A percentile compares a stretch with the other conserved stretches of the same genome.
Conservation (phyloP, 2,888 invertebrate species). For the Bellardia pandia region DNA sequence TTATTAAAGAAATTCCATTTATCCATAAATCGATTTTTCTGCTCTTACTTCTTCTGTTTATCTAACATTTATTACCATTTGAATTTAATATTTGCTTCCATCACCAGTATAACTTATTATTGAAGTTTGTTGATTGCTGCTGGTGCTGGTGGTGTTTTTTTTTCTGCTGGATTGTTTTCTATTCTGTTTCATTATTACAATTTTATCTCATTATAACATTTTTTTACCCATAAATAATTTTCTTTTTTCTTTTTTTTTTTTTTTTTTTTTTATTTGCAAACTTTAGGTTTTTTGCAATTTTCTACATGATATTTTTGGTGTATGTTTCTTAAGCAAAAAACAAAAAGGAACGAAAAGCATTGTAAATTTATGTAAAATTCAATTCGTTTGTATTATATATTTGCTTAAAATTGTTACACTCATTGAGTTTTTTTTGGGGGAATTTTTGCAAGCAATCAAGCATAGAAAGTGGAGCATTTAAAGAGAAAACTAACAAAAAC, state of each 20-base stretch:
- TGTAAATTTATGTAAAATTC: constrained; percentile 41
- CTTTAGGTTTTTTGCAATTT: not conserved
- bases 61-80: constrained; percentile 14
- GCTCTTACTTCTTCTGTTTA: not conserved
- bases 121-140: constrained; percentile 1
- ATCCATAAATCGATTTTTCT: constrained; percentile 15
- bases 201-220: constrained; percentile 42
- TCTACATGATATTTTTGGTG: not conserved
- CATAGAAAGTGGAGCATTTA: constrained; percentile 19
- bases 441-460: constrained; percentile 40
- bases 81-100: not conserved
- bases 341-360: not conserved
- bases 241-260: not conserved
- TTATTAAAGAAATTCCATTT: constrained; percentile 14
- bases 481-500: not conserved
- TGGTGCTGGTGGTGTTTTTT: not conserved
- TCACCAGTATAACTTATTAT: not conserved
- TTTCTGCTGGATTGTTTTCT: not conserved
- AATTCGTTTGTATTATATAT: constrained; percentile 35
- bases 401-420: constrained; percentile 14
- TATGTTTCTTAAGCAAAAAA: not conserved
- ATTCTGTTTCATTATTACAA: constrained; percentile 20
- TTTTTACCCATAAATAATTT: constrained; percentile 19
- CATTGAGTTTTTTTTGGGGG: not conserved
- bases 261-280: not conserved